phyloP scores from a whole-genome alignment of 2,113 vertebrate genomes.

The Microcebus tavaratra region DNA sequence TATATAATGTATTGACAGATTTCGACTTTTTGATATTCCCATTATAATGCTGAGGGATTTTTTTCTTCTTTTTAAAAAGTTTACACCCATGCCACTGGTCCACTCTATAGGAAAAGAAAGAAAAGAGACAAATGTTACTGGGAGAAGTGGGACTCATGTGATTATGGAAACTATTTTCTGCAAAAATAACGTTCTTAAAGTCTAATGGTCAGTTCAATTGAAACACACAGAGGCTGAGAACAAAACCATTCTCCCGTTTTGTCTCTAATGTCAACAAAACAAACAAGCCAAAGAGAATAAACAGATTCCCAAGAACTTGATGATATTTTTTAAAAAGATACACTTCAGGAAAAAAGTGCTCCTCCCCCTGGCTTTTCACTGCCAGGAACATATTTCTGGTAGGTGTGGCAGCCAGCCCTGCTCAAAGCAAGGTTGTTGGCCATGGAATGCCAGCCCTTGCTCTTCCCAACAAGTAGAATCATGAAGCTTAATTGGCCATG shows the following conservation, averaged over 20 bases:
- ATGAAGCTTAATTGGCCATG: neutral
- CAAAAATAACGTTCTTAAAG: neutral
- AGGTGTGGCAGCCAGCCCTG: neutral
- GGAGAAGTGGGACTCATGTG: neutral
- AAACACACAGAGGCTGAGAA: neutral
- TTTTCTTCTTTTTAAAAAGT: neutral
- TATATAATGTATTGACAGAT: neutral
- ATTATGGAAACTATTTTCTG: neutral
- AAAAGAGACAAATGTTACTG: neutral
- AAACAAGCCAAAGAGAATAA: neutral
- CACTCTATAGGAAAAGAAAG: neutral
- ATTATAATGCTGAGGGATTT: neutral
- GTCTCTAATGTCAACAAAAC: neutral
- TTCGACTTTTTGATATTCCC: neutral
- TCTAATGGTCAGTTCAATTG: neutral
- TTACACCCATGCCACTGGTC: neutral
- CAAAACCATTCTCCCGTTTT: rapidly evolving
- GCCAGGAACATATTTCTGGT: neutral
- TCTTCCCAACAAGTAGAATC: neutral
- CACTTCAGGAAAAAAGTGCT: neutral
- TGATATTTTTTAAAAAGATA: neutral
- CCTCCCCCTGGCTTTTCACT: neutral
- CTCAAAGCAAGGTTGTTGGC: neutral
- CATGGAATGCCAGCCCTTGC: neutral
- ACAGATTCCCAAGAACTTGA: neutral